Evolutionary conservation across 2,113 vertebrate species (phyloP).

Genomic region (Hippocampus mohnikei): DNA sequence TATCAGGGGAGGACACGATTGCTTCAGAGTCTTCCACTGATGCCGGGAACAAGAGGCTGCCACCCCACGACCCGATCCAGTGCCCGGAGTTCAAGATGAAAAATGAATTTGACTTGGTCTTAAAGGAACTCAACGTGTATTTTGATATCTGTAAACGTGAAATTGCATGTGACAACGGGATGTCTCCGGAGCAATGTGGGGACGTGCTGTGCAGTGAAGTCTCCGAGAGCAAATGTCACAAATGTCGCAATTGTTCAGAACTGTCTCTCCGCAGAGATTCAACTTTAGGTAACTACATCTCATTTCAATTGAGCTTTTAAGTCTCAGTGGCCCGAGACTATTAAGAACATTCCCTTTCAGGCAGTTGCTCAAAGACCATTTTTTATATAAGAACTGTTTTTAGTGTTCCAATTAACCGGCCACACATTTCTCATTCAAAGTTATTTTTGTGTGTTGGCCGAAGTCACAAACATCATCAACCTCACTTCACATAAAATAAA

Average conservation of each 20-base stretch:
- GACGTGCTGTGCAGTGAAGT: background rate
- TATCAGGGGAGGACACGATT: slow-evolving; percentile 18
- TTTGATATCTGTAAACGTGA: slow-evolving; percentile 72
- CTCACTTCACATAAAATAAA: background rate
- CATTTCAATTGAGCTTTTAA: background rate
- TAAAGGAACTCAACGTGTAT: slow-evolving; percentile 79
- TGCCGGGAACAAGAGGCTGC: background rate
- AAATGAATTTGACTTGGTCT: slow-evolving; percentile 76
- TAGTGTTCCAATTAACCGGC: background rate
- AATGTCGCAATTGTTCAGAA: slow-evolving; percentile 15
- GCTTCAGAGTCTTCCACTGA: background rate
- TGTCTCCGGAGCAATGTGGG: slow-evolving; percentile 4
- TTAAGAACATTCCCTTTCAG: background rate
- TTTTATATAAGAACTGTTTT: background rate
- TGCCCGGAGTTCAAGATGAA: slow-evolving; percentile 74
- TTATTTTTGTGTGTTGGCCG: background rate
- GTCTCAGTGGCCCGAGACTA: background rate
- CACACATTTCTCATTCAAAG: background rate
- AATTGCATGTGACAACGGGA: background rate
- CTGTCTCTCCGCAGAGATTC: slow-evolving; percentile 8
- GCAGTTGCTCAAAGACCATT: background rate
- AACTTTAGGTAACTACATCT: slow-evolving; percentile 37
- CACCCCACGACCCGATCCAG: slow-evolving; percentile 46
- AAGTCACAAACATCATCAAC: background rate
- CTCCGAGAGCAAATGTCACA: slow-evolving; percentile 9